Conservation (phyloP, 2,113 vertebrate genomes). For the Chrysochloris asiatica region DNA sequence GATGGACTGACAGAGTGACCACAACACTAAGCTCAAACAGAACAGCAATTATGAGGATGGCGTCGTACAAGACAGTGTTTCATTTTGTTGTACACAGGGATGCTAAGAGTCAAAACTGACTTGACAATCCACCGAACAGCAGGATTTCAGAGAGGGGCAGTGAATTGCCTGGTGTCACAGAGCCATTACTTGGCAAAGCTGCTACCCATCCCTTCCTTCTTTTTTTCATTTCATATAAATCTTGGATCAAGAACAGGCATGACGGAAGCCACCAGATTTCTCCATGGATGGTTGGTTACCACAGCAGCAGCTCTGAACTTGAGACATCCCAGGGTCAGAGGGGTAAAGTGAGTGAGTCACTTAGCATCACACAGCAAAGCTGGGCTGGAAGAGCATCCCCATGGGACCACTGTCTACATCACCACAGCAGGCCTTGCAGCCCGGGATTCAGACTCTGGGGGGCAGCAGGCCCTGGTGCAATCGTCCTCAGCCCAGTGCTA, state of each 20-base stretch:
- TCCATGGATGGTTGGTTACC: not conserved
- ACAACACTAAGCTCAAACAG: too few species aligned
- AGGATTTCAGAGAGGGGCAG: not conserved
- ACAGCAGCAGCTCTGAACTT: not conserved
- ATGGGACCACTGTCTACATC: not conserved
- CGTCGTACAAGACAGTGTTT: too few species aligned
- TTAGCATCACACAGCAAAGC: not conserved
- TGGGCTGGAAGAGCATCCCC: not conserved
- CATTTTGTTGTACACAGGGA: too few species aligned
- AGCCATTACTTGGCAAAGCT: not conserved
- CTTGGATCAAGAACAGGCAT: not conserved
- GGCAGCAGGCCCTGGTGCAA: too few species aligned
- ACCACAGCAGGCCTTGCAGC: too few species aligned
- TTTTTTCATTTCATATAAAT: not conserved
- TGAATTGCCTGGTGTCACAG: not conserved
- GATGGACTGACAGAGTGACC: not conserved
- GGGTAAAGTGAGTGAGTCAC: not conserved
- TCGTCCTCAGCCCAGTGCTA: not conserved
- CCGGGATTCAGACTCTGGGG: too few species aligned
- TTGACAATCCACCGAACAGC: too few species aligned
- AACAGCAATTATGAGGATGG: too few species aligned
- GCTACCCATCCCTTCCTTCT: not conserved
- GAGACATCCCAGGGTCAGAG: not conserved
- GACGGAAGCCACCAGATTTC: not conserved
- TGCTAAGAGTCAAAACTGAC: too few species aligned